Base-by-base conservation (phyloP, 2,113 vertebrate species). In the Notarius lentiginosus region DNA sequence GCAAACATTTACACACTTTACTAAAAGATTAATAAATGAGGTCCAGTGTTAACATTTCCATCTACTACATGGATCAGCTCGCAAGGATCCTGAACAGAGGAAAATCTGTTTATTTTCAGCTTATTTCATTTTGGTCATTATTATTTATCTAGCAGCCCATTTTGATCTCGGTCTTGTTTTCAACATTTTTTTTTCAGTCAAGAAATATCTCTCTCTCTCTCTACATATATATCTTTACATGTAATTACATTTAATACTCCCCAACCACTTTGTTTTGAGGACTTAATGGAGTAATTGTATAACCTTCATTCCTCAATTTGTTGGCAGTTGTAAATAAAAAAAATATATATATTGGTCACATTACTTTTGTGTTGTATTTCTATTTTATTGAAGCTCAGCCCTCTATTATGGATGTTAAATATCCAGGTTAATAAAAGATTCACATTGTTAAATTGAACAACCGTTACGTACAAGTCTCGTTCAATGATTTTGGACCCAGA, bases 281-380 rank as follows among this genome's bases (percentile, higher is more conserved):
- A 66, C 9, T 83, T 55, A 34, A 70, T 70, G 18, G 17, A 80
- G 30, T 27, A 22, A 72, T 34, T 47, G 79, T 56, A 83, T 7
- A 68, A 58, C 20, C 6, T 72, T 84, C 66, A 70, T 72, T 84
- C 82, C 20, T 47, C 15, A 60, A n/a, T 83, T 17, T 68, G 63
- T 65, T 83, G 81, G 24, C 47, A 10, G 6, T 53, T 51, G 63
- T 83, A 53, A 83, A 83, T 83, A 83, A 66, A 66, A 65, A 66
- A 5, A 7, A 41, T 41, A 41, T 41, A 41, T 41, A 41, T 41
- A 47, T 14, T 14, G 47, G 56, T 53, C 79, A 61, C 79, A 81
- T 41, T 41, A 5, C 18, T 61, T 47, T 22, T 61, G n/a, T 47
- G 47, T 41, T 81, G 79, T 14, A 81, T 61, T 61, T 34, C 27